Evolutionary conservation across 2,888 invertebrate genomes (phyloP).

Genomic region (Amphipoea lucens): DNA sequence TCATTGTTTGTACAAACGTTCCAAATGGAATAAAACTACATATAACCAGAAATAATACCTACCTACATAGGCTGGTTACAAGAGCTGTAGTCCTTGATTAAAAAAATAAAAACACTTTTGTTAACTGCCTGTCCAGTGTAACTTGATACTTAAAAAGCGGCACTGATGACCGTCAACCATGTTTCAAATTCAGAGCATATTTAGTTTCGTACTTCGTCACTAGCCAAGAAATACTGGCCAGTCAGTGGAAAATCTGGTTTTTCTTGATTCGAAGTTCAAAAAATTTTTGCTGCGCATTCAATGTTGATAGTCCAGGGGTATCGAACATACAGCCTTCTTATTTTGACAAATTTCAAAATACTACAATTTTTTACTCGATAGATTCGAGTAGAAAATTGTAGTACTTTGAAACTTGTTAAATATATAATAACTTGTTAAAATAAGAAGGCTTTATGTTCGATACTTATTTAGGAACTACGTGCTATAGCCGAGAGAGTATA

Average conservation of each 20-base stretch:
- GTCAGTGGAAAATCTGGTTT: background rate
- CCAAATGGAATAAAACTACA: conserved; percentile 5
- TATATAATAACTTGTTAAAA: too few relatives aligned
- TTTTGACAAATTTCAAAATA: background rate
- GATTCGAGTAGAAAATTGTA: too few relatives aligned
- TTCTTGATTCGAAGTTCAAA: conserved; percentile 4
- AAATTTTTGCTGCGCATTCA: background rate
- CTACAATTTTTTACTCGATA: background rate
- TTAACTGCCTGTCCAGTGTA: background rate
- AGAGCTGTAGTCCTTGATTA: conserved; percentile 1
- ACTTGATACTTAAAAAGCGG: background rate
- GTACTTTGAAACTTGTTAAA: too few relatives aligned
- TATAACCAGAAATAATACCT: conserved; percentile 17
- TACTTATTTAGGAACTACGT: background rate
- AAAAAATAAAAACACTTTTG: conserved; percentile 11
- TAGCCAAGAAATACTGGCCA: conserved; percentile 14
- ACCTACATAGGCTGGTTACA: background rate
- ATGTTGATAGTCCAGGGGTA: background rate
- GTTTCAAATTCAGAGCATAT: conserved; percentile 25
- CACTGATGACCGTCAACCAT: background rate
- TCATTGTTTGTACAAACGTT: background rate
- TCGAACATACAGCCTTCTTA: background rate
- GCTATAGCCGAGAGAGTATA: background rate
- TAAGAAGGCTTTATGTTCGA: too few relatives aligned
- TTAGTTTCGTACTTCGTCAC: conserved; percentile 2